A percentile compares a stretch with the other conserved stretches of the same genome.
phyloP scores from a whole-genome alignment of 2,797 vertebrate species.

The Acrocephalus scirpaceus region DNA sequence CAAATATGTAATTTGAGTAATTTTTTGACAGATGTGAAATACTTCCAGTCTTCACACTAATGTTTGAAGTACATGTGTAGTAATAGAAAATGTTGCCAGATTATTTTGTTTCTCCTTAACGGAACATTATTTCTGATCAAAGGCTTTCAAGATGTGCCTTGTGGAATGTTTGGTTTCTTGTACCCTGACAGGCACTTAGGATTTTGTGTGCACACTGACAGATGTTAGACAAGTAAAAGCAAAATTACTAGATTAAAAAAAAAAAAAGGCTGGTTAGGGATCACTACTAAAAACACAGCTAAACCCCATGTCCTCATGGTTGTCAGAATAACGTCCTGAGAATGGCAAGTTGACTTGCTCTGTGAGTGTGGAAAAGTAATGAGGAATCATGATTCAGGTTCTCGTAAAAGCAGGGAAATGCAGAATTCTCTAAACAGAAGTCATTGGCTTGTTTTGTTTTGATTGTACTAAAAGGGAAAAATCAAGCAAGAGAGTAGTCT shows the following conservation, averaged over 20 bases:
- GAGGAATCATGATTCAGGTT: rapidly evolving
- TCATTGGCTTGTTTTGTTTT: neutral
- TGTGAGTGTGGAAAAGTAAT: neutral
- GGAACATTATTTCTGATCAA: neutral
- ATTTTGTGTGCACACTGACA: neutral
- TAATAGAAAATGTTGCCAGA: neutral
- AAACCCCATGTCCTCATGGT: rapidly evolving
- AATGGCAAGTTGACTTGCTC: neutral
- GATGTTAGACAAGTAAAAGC: neutral
- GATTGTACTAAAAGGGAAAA: neutral
- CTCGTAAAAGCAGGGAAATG: neutral
- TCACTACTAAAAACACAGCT: neutral
- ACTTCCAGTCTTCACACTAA: neutral
- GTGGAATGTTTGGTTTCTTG: neutral
- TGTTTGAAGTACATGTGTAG: neutral
- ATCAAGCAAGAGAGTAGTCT: neutral
- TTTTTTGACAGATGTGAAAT: constrained; percentile 4
- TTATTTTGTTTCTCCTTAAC: neutral
- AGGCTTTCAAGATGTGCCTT: neutral
- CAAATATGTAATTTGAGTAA: neutral
- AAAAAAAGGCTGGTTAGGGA: neutral
- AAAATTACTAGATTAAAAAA: neutral
- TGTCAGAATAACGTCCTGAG: neutral
- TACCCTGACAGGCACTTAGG: neutral
- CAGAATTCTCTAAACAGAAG: neutral